A percentile compares a stretch with the other conserved stretches of the same genome.
Conservation (phyloP, 2,113 vertebrate species). For the Myrmecobius fasciatus region DNA sequence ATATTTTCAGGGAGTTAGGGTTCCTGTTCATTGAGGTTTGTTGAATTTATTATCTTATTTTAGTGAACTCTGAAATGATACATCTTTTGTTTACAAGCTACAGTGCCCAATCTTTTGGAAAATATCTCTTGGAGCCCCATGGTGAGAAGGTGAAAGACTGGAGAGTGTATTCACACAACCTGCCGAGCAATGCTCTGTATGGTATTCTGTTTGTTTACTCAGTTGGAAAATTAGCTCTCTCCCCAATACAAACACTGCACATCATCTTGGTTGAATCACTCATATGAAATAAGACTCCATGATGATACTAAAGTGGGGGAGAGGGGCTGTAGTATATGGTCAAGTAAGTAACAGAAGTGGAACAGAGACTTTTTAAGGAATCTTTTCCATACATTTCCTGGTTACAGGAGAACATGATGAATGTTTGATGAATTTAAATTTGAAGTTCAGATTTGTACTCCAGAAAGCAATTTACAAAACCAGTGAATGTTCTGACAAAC, state of each 20-base stretch:
- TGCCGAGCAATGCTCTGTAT: neutral
- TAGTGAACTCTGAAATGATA: constrained; percentile 24
- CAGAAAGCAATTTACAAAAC: neutral
- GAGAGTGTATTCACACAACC: constrained; percentile 5
- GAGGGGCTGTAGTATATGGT: neutral
- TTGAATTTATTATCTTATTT: constrained; percentile 23
- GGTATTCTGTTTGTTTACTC: neutral
- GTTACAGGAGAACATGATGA: neutral
- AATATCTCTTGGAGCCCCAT: neutral
- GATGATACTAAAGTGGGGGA: neutral
- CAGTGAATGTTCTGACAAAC: neutral
- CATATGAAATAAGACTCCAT: neutral
- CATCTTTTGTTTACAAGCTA: constrained; percentile 8
- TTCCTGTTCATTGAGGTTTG: constrained; percentile 22
- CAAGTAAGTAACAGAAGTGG: constrained; percentile 7
- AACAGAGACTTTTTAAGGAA: neutral
- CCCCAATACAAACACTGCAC: neutral
- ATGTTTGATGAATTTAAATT: neutral
- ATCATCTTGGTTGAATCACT: neutral
- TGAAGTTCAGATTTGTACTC: neutral
- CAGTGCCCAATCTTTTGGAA: neutral
- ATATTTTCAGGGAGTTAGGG: neutral
- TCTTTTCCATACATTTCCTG: neutral
- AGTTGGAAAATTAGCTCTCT: constrained; percentile 15
- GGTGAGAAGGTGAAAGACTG: neutral